Base-by-base conservation (phyloP, 2,797 vertebrate species). In the Chanos chanos region DNA sequence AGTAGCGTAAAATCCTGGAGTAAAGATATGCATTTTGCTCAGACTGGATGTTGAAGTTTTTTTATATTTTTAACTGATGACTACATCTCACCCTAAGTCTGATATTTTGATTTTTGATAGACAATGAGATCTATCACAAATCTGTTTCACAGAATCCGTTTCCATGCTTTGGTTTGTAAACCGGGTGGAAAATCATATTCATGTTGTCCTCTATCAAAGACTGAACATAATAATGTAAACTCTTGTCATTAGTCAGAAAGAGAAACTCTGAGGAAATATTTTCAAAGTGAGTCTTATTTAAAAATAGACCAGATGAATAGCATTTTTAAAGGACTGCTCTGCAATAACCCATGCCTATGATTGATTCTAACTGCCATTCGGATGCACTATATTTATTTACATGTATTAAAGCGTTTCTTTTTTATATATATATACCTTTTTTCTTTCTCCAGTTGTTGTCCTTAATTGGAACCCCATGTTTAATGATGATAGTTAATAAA, bases 261-360 rank as follows among this genome's bases (percentile, higher is more conserved):
- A 54, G 27, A 48, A n/a, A 36, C 8, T 12, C 8, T 40, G 6
- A 18, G 24, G 10, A 39, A 16, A 40, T 34, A 12, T 39, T 40
- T 53, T 18, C 30, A 4, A 18, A 28, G 60, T 10, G 16, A 59
- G 44, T 56, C 62, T 70, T 54, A 56, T 55, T 61, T 68, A 37
- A 66, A 57, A 71, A 62, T 81, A 59, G 68, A 72, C 66, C 48
- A 80, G 67, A 65, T 68, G 59, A 65, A 64, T 75, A 79, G 59
- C 36, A n/a, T n/a, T 48, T 70, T 56, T 63, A 75, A 70, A 51
- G 65, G 59, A 71, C 76, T 85, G 73, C 75, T 83, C 83, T 86
- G 81, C 84, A 89, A 86, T 86, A 88, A 88, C 78, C 73, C 74
- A 84, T 84, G 79, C 79, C 84, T 87, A 84, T 86, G 83, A 85